Percentiles rank a stretch among this genome's conserved stretches.
These are phyloP conservation scores for Condylostylus longicornis DNA, from an alignment of 1,140 invertebrate species.

Conservation along the genomic window DNA sequence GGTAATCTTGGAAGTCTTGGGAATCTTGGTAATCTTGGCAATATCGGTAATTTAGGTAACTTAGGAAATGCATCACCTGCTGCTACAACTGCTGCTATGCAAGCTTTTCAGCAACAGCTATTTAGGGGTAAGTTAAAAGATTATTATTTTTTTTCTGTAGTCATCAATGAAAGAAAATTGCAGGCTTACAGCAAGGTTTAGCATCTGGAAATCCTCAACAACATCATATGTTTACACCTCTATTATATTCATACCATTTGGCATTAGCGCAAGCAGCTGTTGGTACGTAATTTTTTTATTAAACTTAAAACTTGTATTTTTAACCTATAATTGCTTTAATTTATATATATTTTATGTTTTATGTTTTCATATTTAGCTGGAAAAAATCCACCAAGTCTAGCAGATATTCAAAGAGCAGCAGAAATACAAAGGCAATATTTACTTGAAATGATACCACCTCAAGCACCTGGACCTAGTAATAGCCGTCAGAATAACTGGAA, in stretches of 20 bases:
- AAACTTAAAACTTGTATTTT: neutral
- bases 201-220: constrained; percentile 50
- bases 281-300: neutral
- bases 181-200: too few relatives aligned
- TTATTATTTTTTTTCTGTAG: too few relatives aligned
- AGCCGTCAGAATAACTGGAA: constrained; percentile 33
- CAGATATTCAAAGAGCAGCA: constrained; percentile 63
- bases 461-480: constrained; percentile 24
- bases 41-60: constrained; percentile 11
- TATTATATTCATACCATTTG: constrained; percentile 74
- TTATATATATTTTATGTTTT: neutral
- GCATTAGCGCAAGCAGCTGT: constrained; percentile 58
- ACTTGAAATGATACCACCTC: constrained; percentile 83
- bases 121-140: constrained; percentile 50
- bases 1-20: constrained; percentile 40
- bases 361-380: constrained; percentile 25
- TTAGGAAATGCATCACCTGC: constrained; percentile 33
- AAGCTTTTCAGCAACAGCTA: constrained; percentile 62
- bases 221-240: constrained; percentile 69
- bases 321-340: neutral
- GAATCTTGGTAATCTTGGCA: too few relatives aligned
- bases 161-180: too few relatives aligned
- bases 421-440: constrained; percentile 91
- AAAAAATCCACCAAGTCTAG: constrained; percentile 41
- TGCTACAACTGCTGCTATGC: constrained; percentile 57